Base-by-base conservation (phyloP, 1,140 invertebrate genomes). In the Ceratosolen fusciceps region DNA sequence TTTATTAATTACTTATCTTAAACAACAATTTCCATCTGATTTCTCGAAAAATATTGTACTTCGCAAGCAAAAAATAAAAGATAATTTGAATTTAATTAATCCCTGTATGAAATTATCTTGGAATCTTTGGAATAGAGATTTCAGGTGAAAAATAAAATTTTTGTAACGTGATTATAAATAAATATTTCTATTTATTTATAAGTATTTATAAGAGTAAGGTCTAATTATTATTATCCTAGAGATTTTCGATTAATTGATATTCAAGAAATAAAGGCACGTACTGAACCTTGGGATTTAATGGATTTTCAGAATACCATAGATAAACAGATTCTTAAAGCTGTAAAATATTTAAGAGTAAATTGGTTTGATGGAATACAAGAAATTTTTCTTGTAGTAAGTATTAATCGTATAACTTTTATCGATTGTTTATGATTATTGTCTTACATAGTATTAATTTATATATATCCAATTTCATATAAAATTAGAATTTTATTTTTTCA, bases 291-390 rank as follows among this genome's bases (percentile, higher is more conserved):
- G 88, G 91, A 93, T 77, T 85, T 95, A 29, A 90, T 90, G 77
- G 90, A 92, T 80, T 95, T 95, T 85, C 34, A 84, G 43, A 86
- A 88, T 74, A 85, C 89, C 10, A 89, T 92, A 58, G 91, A 91
- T 79, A 90, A 91, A 43, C 92, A 94, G 71, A 94, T 95, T 21
- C 90, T 93, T 14, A 87, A 84, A 0, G 91, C 91, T 0, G 92
- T 91, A 75, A 86, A 84, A 21, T 89, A 92, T 67, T 88, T 95
- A 52, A 91, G 90, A 70, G 87, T 91, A 9, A 87, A 91, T 56
- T 95, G 94, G 93, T 93, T 93, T 81, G 91, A 90, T 1, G 92
- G 91, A 52, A 91, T 95, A 65, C 91, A 93, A 80, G 90, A 92
- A 21, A 93, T 94, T n/a, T 93, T 93, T 83, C 83, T 88, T 5